phyloP scores from a whole-genome alignment of 2,113 vertebrate species.

The Pipra filicauda region DNA sequence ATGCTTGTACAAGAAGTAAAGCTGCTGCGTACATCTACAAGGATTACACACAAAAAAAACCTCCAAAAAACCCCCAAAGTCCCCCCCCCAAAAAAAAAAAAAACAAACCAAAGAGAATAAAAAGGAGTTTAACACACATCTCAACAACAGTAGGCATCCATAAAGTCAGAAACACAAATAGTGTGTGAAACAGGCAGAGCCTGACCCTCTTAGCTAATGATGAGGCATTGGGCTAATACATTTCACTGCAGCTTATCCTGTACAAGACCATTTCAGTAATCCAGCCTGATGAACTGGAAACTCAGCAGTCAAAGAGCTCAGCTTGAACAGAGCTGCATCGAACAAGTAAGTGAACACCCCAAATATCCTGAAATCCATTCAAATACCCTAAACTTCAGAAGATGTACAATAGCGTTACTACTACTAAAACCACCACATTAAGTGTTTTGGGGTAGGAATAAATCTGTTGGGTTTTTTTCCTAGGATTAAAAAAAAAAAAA shows the following conservation, averaged over 20 bases:
- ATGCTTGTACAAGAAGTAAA: neutral
- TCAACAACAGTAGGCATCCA: neutral
- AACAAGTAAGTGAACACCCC: neutral
- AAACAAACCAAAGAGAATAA: neutral
- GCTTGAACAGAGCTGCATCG: neutral
- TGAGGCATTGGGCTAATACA: accelerated
- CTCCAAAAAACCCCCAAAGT: neutral
- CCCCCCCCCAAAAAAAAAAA: no score
- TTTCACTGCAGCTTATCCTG: neutral
- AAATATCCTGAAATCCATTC: neutral
- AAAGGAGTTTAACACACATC: neutral
- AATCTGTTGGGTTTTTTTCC: neutral
- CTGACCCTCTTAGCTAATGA: neutral
- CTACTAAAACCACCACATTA: neutral
- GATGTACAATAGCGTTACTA: neutral
- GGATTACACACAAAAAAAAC: neutral
- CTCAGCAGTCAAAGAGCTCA: neutral
- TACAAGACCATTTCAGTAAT: neutral
- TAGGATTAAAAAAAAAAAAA: neutral
- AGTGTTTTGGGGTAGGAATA: neutral
- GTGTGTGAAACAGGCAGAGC: neutral
- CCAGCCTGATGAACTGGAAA: neutral
- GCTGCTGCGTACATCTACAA: neutral
- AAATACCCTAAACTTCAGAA: neutral
- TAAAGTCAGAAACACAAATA: neutral